Evolutionary conservation across 1,140 invertebrate genomes (phyloP).

Genomic region (Drosophila equinoxialis): DNA sequence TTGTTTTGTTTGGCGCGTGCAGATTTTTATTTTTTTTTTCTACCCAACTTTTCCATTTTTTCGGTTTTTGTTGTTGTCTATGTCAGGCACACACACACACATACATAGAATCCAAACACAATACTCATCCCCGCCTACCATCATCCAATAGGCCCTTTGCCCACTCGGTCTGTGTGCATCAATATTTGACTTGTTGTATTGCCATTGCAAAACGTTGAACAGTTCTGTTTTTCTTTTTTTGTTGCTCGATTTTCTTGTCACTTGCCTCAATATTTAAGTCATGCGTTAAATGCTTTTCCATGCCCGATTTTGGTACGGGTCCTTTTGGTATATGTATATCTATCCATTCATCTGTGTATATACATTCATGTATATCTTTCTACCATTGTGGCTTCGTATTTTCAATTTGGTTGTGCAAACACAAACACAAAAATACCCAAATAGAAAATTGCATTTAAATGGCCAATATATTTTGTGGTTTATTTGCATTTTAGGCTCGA

Average conservation of each 20-base stretch:
- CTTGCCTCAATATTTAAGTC: constrained; percentile 60
- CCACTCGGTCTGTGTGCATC: constrained; percentile 33
- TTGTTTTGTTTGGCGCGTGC: constrained; percentile 79
- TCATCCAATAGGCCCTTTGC: no score
- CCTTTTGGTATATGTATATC: not conserved
- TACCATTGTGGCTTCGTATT: constrained; percentile 54
- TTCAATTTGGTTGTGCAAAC: constrained; percentile 60
- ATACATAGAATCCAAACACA: constrained; percentile 3
- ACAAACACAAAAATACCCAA: constrained; percentile 62
- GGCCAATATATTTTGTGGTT: constrained; percentile 47
- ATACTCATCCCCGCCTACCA: constrained; percentile 1
- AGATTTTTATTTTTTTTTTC: constrained; percentile 47
- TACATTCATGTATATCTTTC: constrained; percentile 33
- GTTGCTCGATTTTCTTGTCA: constrained; percentile 30
- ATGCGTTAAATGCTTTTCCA: constrained; percentile 71
- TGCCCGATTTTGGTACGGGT: constrained; percentile 61
- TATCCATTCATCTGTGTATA: not conserved
- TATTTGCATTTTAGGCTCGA: constrained; percentile 55
- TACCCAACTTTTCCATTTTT: constrained; percentile 18
- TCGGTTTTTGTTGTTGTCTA: constrained; percentile 25
- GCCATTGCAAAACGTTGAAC: constrained; percentile 50
- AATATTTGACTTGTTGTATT: constrained; percentile 79
- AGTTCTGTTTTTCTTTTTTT: constrained; percentile 15
- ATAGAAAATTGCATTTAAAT: constrained; percentile 69
- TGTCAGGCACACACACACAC: constrained; percentile 38